Evolutionary conservation across 2,888 invertebrate genomes (phyloP).

Genomic region (Himalopsyche japonica): DNA sequence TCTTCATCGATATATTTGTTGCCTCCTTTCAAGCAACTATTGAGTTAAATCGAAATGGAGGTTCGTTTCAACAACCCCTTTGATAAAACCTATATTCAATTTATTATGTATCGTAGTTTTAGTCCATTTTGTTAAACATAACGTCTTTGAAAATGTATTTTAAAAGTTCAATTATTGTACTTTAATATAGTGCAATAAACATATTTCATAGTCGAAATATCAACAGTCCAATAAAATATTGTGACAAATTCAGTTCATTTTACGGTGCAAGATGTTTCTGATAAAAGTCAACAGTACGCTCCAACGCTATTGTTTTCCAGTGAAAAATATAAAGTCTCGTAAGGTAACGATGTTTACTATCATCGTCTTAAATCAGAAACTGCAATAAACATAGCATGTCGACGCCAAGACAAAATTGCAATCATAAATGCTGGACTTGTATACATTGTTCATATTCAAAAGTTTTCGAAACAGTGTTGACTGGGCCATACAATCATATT

Average conservation of each 20-base stretch:
- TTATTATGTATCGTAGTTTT: too few species aligned
- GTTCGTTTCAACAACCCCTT: too few species aligned
- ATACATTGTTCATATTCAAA: not conserved
- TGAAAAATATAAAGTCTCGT: not conserved
- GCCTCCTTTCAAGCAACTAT: too few species aligned
- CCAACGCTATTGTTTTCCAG: not conserved
- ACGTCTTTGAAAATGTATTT: too few species aligned
- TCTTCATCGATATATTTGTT: too few species aligned
- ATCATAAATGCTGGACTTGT: not conserved
- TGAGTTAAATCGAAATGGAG: too few species aligned
- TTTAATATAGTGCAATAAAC: too few species aligned
- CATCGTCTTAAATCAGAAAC: not conserved
- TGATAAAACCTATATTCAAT: too few species aligned
- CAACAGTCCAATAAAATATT: not conserved
- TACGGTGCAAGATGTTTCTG: not conserved
- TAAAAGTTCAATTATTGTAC: too few species aligned
- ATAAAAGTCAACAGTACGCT: not conserved
- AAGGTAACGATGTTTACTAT: not conserved
- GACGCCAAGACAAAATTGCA: not conserved
- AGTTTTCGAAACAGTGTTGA: not conserved
- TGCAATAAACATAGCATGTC: not conserved
- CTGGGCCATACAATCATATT: not conserved
- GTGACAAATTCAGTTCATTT: not conserved
- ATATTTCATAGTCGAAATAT: not conserved
- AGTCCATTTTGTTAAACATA: too few species aligned